A percentile compares a stretch with the other conserved stretches of the same genome.
Evolutionary conservation across 2,113 vertebrate genomes (phyloP).

Genomic region (Limanda limanda): DNA sequence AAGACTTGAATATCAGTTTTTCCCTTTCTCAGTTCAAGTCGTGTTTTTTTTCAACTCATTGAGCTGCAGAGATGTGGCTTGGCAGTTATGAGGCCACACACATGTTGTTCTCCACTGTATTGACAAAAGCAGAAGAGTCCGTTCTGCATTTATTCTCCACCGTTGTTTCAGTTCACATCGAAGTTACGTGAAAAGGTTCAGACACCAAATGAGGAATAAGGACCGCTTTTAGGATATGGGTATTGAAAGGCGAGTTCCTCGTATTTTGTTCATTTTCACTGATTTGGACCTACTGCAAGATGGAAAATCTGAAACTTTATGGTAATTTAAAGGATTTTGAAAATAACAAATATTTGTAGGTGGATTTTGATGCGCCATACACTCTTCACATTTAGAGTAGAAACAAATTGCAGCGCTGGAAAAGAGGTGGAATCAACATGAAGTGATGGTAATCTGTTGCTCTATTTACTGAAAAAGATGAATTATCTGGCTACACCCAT

Average conservation of each 20-base stretch:
- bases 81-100: neutral
- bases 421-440: too few relatives aligned
- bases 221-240: neutral
- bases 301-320: neutral
- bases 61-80: neutral
- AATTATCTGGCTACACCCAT: too few relatives aligned
- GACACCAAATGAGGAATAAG: slow-evolving; percentile 15
- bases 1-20: neutral
- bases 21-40: neutral
- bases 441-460: too few relatives aligned
- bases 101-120: neutral
- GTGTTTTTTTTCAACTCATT: neutral
- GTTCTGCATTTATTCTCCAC: slow-evolving; percentile 12
- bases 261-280: slow-evolving; percentile 18
- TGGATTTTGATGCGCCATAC: too few relatives aligned
- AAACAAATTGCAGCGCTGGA: too few relatives aligned
- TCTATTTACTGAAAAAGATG: too few relatives aligned
- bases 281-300: neutral
- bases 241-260: neutral
- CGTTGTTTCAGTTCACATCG: slow-evolving; percentile 11
- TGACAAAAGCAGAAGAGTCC: slow-evolving; percentile 15
- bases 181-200: neutral
- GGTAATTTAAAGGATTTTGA: neutral
- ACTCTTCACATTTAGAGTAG: too few relatives aligned
- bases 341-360: too few relatives aligned